A percentile compares a stretch with the other conserved stretches of the same genome.
These are phyloP conservation scores for Phodopus roborovskii DNA, from an alignment of 2,113 vertebrate genomes.

Conservation along the genomic window DNA sequence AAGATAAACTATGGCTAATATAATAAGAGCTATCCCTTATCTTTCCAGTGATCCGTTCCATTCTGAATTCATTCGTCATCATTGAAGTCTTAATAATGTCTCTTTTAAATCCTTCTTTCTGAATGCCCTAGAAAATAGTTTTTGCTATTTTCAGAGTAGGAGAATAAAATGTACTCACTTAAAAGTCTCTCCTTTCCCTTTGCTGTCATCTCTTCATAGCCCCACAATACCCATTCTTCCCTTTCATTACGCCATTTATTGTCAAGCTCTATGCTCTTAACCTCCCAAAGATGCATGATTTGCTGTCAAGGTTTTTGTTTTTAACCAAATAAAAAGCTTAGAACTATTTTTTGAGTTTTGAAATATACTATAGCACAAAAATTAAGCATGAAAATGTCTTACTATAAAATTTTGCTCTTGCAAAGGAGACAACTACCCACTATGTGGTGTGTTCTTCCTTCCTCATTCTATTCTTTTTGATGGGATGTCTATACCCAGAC, in stretches of 20 bases:
- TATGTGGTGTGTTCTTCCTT: slow-evolving; percentile 40
- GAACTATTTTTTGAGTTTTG: slow-evolving; percentile 49
- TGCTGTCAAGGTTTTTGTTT: not conserved
- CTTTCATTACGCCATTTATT: not conserved
- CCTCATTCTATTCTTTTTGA: not conserved
- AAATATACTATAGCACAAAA: slow-evolving; percentile 68
- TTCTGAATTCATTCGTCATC: not conserved
- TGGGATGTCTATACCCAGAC: not conserved
- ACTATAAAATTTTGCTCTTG: slow-evolving; percentile 57
- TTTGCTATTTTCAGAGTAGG: not conserved
- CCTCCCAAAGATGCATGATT: not conserved
- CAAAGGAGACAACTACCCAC: slow-evolving; percentile 53
- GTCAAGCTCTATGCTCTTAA: not conserved
- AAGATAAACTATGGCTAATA: not conserved
- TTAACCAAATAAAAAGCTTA: not conserved
- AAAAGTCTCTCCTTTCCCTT: not conserved
- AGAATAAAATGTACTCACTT: not conserved
- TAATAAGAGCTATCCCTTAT: not conserved
- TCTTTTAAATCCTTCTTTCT: not conserved
- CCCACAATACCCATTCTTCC: not conserved
- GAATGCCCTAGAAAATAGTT: not conserved
- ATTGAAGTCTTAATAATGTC: not conserved
- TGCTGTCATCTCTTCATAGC: fast-evolving
- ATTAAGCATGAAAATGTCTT: slow-evolving; percentile 60
- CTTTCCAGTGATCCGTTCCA: not conserved